Base-by-base conservation (phyloP, 2,797 vertebrate species). In the Oreochromis mossambicus region DNA sequence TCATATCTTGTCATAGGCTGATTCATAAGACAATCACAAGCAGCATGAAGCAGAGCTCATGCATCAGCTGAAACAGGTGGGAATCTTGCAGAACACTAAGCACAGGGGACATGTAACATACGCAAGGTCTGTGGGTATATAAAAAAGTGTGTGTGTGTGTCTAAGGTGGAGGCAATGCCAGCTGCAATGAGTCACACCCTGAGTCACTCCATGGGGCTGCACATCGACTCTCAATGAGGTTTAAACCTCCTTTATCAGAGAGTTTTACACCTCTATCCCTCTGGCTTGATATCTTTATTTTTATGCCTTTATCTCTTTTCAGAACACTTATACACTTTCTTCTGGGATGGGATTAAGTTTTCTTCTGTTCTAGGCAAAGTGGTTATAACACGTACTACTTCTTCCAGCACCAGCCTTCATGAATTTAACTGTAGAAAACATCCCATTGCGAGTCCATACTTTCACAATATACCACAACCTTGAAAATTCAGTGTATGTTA, bases 151-250 rank as follows among this genome's bases (percentile, higher is more conserved):
- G 77, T 77, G 86, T 79, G 81, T 79, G 86, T 85, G 86, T 81
- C 19, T 87, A 84, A 92, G 84, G 87, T 86, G 88, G 86, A 90
- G 88, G 85, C 80, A 76, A 48, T 81, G 85, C 86, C 89, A 91
- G 87, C 86, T 84, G 84, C 86, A 84, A 48, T 95, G 95, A 96
- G 92, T 96, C 95, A 95, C 90, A 88, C 84, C 91, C 92, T 93
- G 91, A 95, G 88, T 95, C 95, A 94, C 86, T 88, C 63, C 4
- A 11, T 83, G 83, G 85, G 87, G 80, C 90, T 1, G 75, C 87
- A 84, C 70, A 21, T 82, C 15, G 85, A 92, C 88, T 92, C 86
- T 87, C 88, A 92, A 91, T 92, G 84, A 90, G 86, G 82, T 84
- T 79, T 88, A 82, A 92, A 58, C 84, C 83, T 88, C 70, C 78